These are phyloP conservation scores for Lithodes maja DNA, from an alignment of 2,888 invertebrate species.

Conservation along the genomic window DNA sequence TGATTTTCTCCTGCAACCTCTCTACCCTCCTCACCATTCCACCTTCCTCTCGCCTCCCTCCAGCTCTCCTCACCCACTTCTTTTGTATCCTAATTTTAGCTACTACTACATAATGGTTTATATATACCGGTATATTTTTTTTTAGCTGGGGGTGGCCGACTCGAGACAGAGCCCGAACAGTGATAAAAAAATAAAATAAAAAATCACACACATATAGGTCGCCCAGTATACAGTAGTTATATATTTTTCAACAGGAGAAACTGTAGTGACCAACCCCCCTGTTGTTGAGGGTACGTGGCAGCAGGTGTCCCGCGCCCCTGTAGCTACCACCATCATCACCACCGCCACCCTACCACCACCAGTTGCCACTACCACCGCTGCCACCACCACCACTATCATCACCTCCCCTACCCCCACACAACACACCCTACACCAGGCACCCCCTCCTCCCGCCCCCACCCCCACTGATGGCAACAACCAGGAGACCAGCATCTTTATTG, in stretches of 20 bases:
- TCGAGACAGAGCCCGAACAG: no score
- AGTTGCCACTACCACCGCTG: background rate
- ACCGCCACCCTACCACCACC: background rate
- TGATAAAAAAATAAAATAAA: no score
- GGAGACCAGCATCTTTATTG: conserved; percentile 70
- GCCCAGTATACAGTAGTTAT: no score
- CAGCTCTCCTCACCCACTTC: no score
- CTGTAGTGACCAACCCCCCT: background rate
- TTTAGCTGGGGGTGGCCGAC: no score
- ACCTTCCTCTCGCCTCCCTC: no score
- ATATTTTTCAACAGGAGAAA: background rate
- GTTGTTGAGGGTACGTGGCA: conserved; percentile 29
- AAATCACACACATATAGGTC: no score
- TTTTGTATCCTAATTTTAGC: no score
- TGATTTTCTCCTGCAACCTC: no score
- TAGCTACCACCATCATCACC: conserved; percentile 14
- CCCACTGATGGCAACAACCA: conserved; percentile 64
- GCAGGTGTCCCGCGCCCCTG: conserved; percentile 34
- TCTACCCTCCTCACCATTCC: no score
- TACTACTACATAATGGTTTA: no score
- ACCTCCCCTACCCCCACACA: conserved; percentile 45
- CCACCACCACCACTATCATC: conserved; percentile 38
- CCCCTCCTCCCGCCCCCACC: conserved; percentile 30
- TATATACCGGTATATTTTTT: no score
- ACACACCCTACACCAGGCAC: conserved; percentile 42